Evolutionary conservation across 1,140 invertebrate species (phyloP).

Genomic region (Zophobas atratus): DNA sequence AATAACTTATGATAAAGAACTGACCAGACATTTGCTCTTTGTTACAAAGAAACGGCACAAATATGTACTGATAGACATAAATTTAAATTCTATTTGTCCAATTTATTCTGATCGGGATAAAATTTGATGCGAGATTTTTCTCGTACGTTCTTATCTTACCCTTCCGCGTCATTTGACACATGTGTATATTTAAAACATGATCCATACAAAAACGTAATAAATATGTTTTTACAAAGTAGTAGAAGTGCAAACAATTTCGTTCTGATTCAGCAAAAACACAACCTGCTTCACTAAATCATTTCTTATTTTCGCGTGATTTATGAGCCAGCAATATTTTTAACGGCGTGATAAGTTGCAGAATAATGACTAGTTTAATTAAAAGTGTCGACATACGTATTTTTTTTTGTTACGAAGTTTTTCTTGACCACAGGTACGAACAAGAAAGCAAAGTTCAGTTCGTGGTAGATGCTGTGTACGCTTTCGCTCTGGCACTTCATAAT

Average conservation of each 20-base stretch:
- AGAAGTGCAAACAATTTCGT: slow-evolving; percentile 3
- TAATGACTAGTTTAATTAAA: neutral
- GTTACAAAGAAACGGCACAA: too few species aligned
- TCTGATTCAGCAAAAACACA: neutral
- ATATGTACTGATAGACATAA: too few species aligned
- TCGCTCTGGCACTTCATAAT: slow-evolving; percentile 83
- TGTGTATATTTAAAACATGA: slow-evolving; percentile 19
- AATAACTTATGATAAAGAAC: too few species aligned
- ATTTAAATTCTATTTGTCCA: too few species aligned
- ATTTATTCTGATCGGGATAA: too few species aligned
- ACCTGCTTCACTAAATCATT: too few species aligned
- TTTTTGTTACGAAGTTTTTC: slow-evolving; percentile 14
- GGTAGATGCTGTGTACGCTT: slow-evolving; percentile 90
- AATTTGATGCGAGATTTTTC: neutral
- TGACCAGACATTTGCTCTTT: too few species aligned
- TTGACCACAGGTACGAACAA: slow-evolving; percentile 74
- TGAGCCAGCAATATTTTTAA: too few species aligned
- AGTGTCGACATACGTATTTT: slow-evolving; percentile 20
- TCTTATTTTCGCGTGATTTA: too few species aligned
- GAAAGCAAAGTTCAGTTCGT: slow-evolving; percentile 93
- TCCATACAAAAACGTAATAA: slow-evolving; percentile 3
- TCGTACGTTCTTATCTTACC: neutral
- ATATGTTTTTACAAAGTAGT: slow-evolving; percentile 32
- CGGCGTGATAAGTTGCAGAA: too few species aligned
- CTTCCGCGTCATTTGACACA: slow-evolving; percentile 9